These are phyloP conservation scores for Nomia melanderi DNA, from an alignment of 1,140 invertebrate genomes.

Conservation along the genomic window DNA sequence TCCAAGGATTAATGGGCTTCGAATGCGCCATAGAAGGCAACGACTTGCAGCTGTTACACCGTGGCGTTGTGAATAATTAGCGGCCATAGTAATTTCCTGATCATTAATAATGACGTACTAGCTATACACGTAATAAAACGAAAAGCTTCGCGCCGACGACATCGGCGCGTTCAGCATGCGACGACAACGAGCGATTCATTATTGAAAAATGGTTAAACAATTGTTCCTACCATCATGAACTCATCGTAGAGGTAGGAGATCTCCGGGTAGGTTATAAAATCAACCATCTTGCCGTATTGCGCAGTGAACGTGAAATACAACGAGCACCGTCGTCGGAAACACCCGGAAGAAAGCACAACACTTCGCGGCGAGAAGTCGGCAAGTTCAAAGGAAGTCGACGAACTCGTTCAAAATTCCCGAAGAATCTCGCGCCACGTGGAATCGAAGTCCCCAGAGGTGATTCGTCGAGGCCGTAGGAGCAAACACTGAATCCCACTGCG, in stretches of 20 bases:
- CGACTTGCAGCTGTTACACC: slow-evolving; percentile 65
- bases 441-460: background rate
- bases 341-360: background rate
- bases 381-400: background rate
- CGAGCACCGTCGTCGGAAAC: slow-evolving; percentile 3
- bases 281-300: slow-evolving; percentile 69
- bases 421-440: background rate
- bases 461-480: background rate
- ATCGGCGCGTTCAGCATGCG: too few species aligned
- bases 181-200: background rate
- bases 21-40: slow-evolving; percentile 66
- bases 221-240: slow-evolving; percentile 67
- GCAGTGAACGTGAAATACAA: background rate
- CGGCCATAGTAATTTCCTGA: slow-evolving; percentile 57
- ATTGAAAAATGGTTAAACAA: background rate
- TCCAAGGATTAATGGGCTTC: slow-evolving; percentile 60
- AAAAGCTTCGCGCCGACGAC: background rate
- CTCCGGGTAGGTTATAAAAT: slow-evolving; percentile 74
- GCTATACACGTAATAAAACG: slow-evolving; percentile 39
- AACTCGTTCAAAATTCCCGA: background rate
- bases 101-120: slow-evolving; percentile 60
- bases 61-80: slow-evolving; percentile 62
- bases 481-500: slow-evolving; percentile 16
- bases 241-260: slow-evolving; percentile 77
- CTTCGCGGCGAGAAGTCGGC: background rate